These are phyloP conservation scores for Clunio marinus DNA, from an alignment of 2,888 invertebrate species.

Conservation along the genomic window DNA sequence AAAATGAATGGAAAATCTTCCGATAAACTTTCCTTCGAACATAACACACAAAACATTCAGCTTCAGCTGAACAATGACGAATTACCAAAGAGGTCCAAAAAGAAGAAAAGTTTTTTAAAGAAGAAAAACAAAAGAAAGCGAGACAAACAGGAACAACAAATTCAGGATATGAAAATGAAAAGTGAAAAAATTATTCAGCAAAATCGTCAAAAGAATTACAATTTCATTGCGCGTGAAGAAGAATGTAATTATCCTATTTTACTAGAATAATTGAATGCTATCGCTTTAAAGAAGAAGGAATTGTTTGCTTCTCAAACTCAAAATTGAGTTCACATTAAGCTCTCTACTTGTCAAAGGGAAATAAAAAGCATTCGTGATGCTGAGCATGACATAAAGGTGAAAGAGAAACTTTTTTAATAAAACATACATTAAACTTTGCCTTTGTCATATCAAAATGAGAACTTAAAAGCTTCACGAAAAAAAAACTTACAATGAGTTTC, in stretches of 20 bases:
- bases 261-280: too few species aligned
- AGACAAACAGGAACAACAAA: conserved; percentile 1
- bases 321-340: too few species aligned
- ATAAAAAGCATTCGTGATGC: too few species aligned
- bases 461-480: too few species aligned
- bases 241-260: conserved; percentile 21
- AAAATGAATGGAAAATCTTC: background rate
- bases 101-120: conserved; percentile 21
- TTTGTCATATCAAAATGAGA: too few species aligned
- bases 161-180: background rate
- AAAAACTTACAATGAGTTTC: too few species aligned
- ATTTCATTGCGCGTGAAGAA: background rate
- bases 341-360: background rate
- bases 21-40: background rate
- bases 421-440: background rate
- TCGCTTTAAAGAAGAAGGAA: too few species aligned
- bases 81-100: background rate
- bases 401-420: conserved; percentile 1
- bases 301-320: too few species aligned
- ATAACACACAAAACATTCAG: too few species aligned
- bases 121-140: conserved; percentile 26
- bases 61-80: conserved; percentile 1
- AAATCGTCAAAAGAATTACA: background rate
- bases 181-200: background rate
- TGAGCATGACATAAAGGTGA: too few species aligned